A percentile compares a stretch with the other conserved stretches of the same genome.
These are phyloP conservation scores for Coregonus clupeaformis DNA, from an alignment of 2,113 vertebrate species.

Conservation along the genomic window DNA sequence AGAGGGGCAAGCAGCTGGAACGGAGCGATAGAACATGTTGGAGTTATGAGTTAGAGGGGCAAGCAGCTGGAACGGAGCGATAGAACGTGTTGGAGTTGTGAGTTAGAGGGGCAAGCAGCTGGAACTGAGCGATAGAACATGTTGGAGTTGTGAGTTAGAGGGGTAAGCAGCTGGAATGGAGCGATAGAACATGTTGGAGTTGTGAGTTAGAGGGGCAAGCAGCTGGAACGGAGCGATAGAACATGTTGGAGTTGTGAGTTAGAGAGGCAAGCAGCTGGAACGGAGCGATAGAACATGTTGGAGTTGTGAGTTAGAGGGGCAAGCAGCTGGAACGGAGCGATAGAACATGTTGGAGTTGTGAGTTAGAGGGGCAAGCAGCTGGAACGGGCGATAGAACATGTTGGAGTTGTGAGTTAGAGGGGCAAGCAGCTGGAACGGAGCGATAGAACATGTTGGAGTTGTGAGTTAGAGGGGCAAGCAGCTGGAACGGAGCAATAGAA, in stretches of 20 bases:
- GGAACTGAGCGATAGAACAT: slow-evolving; percentile 20
- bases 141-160: slow-evolving; percentile 44
- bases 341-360: slow-evolving; percentile 47
- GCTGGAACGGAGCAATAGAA: slow-evolving; percentile 16
- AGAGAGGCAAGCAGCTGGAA: slow-evolving; percentile 30
- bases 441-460: slow-evolving; percentile 46
- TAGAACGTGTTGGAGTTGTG: slow-evolving; percentile 47
- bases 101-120: slow-evolving; percentile 32
- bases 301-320: slow-evolving; percentile 43
- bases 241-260: slow-evolving; percentile 46
- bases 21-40: slow-evolving; percentile 33
- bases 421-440: slow-evolving; percentile 32
- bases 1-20: slow-evolving; percentile 30
- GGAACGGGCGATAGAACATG: slow-evolving; percentile 22
- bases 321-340: slow-evolving; percentile 25
- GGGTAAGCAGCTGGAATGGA: slow-evolving; percentile 30
- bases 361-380: slow-evolving; percentile 32
- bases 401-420: slow-evolving; percentile 44
- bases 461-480: slow-evolving; percentile 35
- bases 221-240: slow-evolving; percentile 13
- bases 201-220: slow-evolving; percentile 38
- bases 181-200: slow-evolving; percentile 45
- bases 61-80: slow-evolving; percentile 25
- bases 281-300: slow-evolving; percentile 33
- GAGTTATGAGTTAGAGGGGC: slow-evolving; percentile 43